Base-by-base conservation (phyloP, 2,113 vertebrate species). In the Tautogolabrus adspersus region DNA sequence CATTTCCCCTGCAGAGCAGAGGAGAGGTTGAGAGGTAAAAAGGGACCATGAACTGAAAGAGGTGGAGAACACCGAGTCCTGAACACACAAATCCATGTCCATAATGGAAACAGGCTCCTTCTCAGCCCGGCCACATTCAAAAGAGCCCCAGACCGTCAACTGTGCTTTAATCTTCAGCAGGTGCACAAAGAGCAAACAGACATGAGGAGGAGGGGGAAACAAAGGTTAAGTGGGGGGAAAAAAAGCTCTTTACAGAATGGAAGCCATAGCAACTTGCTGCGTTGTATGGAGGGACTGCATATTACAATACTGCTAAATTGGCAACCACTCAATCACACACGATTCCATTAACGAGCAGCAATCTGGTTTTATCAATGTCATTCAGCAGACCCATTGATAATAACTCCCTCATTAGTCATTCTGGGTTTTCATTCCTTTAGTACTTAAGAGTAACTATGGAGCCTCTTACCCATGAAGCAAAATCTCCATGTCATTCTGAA, bases 161-260 rank as follows among this genome's bases (percentile, higher is more conserved):
- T 54, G 47, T 5, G 68, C 89, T 92, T 92, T 92, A 92, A 91
- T 93, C 91, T 92, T 88, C 72, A 66, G 84, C 91, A 93, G 91
- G 90, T 90, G 91, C 87, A 89, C 80, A 78, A 79, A 91, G 77
- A 51, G 62, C 83, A 78, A 83, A 82, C n/a, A 83, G 49, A 78
- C 69, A 57, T 8, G 72, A 58, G 52, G 67, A 77, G 57, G 62
- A 8, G 38, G 26, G 30, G 72, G 59, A 74, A 83, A 81, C 73
- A 89, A 81, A 90, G 82, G 77, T 88, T 85, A 89, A 87, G 81
- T 86, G 74, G 67, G 72, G 81, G 77, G 44, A 85, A 61, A 86
- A 51, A 85, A 62, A 86, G 60, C 6, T 19, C 70, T 76, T 77
- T 44, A 66, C 49, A 75, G 75, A 85, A 80, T 77, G 82, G 85